Percentiles rank a stretch among this genome's conserved stretches.
These are phyloP conservation scores for Tiphia femorata DNA, from an alignment of 2,888 invertebrate species.

Conservation along the genomic window DNA sequence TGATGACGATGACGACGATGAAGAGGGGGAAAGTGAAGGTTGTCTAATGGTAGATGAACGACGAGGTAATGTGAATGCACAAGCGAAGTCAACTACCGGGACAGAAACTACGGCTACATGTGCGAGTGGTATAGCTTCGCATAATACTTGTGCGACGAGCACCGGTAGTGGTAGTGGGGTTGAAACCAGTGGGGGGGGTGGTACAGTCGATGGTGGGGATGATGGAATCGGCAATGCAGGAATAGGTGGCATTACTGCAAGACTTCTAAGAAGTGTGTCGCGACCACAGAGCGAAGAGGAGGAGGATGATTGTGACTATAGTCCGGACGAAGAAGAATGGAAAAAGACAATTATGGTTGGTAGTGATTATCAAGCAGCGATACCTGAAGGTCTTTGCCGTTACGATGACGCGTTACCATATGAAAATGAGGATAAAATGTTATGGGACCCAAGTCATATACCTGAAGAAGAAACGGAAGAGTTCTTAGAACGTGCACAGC, in stretches of 20 bases:
- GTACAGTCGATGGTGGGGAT: constrained; percentile 38
- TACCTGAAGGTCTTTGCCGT: constrained; percentile 91
- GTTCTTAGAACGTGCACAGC: constrained; percentile 77
- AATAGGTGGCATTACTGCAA: constrained; percentile 61
- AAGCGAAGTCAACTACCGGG: constrained; percentile 15
- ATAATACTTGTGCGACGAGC: constrained; percentile 16
- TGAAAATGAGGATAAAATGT: constrained; percentile 93
- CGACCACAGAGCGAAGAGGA: constrained; percentile 84
- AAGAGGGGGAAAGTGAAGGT: constrained; percentile 43
- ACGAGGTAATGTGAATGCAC: constrained; percentile 27
- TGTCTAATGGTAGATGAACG: constrained; percentile 33
- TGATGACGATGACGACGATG: constrained; percentile 51
- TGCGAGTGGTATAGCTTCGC: constrained; percentile 13
- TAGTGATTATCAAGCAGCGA: constrained; percentile 91
- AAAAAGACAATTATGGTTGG: constrained; percentile 97
- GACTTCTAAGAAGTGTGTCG: constrained; percentile 72
- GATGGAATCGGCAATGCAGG: constrained; percentile 50
- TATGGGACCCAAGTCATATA: constrained; percentile 91
- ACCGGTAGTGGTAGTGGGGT: constrained; percentile 22
- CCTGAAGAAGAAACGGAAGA: constrained; percentile 82
- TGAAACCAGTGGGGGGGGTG: constrained; percentile 25
- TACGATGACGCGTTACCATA: constrained; percentile 96
- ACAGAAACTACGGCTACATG: constrained; percentile 18
- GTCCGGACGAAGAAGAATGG: constrained; percentile 89
- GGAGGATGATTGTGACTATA: constrained; percentile 86